Percentiles rank a stretch among this genome's conserved stretches.
phyloP scores from a whole-genome alignment of 2,113 vertebrate genomes.

The Pipra filicauda region DNA sequence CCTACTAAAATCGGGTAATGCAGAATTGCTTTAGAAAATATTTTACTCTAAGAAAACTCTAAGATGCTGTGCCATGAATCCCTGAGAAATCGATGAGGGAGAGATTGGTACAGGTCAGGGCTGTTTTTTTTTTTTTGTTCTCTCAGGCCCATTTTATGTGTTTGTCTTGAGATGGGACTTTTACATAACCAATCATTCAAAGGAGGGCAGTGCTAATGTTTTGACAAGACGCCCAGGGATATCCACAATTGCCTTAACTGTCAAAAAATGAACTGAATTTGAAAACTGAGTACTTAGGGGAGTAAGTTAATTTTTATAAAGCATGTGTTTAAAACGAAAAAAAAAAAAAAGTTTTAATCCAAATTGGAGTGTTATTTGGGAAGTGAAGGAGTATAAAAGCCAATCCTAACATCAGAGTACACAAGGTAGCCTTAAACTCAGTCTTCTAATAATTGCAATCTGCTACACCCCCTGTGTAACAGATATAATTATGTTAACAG shows the following conservation, averaged over 20 bases:
- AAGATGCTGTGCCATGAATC: not conserved
- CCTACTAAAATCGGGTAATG: not conserved
- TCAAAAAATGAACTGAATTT: constrained; percentile 31
- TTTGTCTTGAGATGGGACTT: not conserved
- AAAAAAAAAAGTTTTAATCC: not conserved
- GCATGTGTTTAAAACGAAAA: not conserved
- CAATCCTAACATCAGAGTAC: constrained; percentile 22
- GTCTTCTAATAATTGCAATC: constrained; percentile 73
- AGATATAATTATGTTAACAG: constrained; percentile 77
- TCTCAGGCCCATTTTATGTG: not conserved
- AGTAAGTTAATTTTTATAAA: constrained; percentile 26
- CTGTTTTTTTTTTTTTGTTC: not conserved
- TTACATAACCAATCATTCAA: constrained; percentile 2
- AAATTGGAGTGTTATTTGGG: constrained; percentile 13
- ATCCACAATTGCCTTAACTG: not conserved
- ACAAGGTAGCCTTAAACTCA: constrained; percentile 43
- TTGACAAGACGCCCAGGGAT: constrained; percentile 40
- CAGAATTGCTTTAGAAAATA: not conserved
- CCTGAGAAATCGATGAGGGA: not conserved
- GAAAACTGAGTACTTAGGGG: constrained; percentile 2
- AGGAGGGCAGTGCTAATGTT: not conserved
- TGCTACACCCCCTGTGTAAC: constrained; percentile 63
- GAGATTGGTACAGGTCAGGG: not conserved
- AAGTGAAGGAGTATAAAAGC: constrained; percentile 51
- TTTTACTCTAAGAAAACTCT: not conserved